Evolutionary conservation across 1,140 invertebrate species (phyloP), one percentile per base, ranked within the genome.

Genomic region (Bradynema listronoti): DNA sequence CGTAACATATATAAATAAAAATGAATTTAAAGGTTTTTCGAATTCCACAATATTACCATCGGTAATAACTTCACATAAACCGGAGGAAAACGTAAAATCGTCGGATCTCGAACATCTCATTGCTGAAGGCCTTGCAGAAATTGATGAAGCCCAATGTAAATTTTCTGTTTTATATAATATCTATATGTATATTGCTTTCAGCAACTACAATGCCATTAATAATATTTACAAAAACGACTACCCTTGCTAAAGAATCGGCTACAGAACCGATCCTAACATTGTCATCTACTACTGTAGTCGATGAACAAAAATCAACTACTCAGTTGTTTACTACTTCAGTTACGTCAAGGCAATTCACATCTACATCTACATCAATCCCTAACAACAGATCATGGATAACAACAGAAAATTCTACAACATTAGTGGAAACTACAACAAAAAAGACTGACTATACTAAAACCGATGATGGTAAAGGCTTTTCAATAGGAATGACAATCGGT

Each of bases 71-170:
- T 14, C 39, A 9, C 46, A n/a, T 47, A 9, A 16, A 54, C 11
- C 14, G 11, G 43, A 49, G 55, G 47, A 27, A 3, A 32, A 50
- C 9, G 47, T 50, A 11, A 30, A 39, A 22, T 11, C 58, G 19
- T 16, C 30, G 9, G 61, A 66, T 19, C 34, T 61, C 16, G 61
- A 46, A 32, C 24, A 41, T 22, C 30, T 61, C 58, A 45, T 61
- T 11, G 25, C 32, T 2, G 50, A 56, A n/a, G 56, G 51, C 5
- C 16, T 58, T 46, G 62, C 56, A 19, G 25, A 52, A 5, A n/a
- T 58, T 14, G 58, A 61, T 46, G 33, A 42, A 33, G 45, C 29
- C 29, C 11, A 25, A 25, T 19, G 11, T 46, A 2, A 4, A 6
- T 24, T 46, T 46, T 4, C 30, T 16, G 4, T 19, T 46, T 46